Conservation (phyloP, 2,888 invertebrate species). For the Drosophila ezoana region DNA sequence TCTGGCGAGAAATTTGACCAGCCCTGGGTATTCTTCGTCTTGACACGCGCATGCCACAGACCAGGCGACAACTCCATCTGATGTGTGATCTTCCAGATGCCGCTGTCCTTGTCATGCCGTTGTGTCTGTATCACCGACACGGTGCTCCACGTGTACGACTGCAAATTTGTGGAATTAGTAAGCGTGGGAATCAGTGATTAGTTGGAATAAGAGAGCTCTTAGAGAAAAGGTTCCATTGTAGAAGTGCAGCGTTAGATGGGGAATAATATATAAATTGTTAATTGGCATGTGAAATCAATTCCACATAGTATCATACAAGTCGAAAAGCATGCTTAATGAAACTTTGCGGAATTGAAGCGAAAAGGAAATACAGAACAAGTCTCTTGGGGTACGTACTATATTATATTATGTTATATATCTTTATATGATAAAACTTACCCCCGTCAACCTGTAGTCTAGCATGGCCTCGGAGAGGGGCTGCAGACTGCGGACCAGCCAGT, state of each 20-base stretch:
- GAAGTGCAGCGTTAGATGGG: neutral
- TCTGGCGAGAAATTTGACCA: conserved; percentile 83
- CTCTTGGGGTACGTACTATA: neutral
- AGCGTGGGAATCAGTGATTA: neutral
- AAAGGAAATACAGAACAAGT: neutral
- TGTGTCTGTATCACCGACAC: conserved; percentile 78
- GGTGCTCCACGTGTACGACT: conserved; percentile 82
- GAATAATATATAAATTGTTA: neutral
- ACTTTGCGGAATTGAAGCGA: conserved; percentile 30
- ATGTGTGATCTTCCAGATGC: conserved; percentile 83
- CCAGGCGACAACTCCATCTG: conserved; percentile 81
- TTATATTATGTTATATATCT: neutral
- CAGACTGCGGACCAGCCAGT: conserved; percentile 83
- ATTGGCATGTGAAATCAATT: conserved; percentile 24
- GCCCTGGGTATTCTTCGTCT: conserved; percentile 80
- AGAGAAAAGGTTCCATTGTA: neutral
- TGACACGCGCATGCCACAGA: conserved; percentile 82
- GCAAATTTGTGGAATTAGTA: conserved; percentile 1
- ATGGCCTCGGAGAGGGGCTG: conserved; percentile 83
- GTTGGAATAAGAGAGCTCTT: neutral
- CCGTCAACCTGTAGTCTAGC: conserved; percentile 81
- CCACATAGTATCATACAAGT: conserved; percentile 29
- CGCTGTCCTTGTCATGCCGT: conserved; percentile 75
- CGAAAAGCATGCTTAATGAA: conserved; percentile 16
- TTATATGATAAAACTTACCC: conserved; percentile 60